Percentiles rank a stretch among this genome's conserved stretches.
Evolutionary conservation across 92 coral and sea anemone genomes (phyloP).

Genomic region (Heteractis magnifica): DNA sequence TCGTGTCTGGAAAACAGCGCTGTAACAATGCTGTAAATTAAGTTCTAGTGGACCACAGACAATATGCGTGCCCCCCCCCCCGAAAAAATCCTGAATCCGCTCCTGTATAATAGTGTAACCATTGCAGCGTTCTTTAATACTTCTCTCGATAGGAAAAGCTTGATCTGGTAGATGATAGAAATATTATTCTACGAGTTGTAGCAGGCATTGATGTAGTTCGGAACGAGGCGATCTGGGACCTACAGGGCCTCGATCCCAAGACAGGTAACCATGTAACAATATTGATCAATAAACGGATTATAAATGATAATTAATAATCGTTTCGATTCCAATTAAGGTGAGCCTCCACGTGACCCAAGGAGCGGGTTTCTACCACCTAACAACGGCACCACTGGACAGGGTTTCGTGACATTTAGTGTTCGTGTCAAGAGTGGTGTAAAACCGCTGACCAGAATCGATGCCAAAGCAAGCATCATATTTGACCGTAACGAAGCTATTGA

Average conservation of each 20-base stretch:
- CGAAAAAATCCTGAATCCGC: no score
- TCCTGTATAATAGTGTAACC: no score
- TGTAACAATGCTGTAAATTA: no score
- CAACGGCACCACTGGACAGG: conserved; percentile 80
- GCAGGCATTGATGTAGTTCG: conserved; percentile 66
- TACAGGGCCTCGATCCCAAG: conserved; percentile 67
- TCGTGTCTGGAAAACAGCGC: no score
- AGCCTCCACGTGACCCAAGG: conserved; percentile 67
- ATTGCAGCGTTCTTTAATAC: background rate
- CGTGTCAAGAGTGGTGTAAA: conserved; percentile 44
- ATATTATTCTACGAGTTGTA: conserved; percentile 51
- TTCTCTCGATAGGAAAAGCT: conserved; percentile 54
- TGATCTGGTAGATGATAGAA: conserved; percentile 42
- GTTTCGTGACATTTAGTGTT: conserved; percentile 64
- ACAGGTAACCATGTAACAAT: conserved; percentile 47
- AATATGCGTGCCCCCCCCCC: no score
- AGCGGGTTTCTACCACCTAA: conserved; percentile 80
- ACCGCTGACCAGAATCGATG: conserved; percentile 65
- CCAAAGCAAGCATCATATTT: conserved; percentile 71
- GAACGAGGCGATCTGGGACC: conserved; percentile 71
- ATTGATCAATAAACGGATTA: background rate
- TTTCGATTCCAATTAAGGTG: conserved; percentile 36
- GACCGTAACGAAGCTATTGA: conserved; percentile 78
- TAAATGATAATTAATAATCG: background rate
- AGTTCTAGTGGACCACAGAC: no score